These are phyloP conservation scores for Hemaris fuciformis DNA, from an alignment of 2,888 invertebrate species.

Conservation along the genomic window DNA sequence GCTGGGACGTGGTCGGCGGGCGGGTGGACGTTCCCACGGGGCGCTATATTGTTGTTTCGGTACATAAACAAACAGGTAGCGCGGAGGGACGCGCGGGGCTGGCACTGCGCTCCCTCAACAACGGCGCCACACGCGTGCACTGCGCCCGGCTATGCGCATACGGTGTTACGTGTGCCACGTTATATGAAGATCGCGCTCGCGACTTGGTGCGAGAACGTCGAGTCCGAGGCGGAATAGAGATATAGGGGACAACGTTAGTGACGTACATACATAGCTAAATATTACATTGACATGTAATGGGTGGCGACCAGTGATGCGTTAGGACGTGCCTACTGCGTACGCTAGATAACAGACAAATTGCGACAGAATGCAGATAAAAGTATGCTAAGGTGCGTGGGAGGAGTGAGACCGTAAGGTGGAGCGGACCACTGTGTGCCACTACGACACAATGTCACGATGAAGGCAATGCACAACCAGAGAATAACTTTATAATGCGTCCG, in stretches of 20 bases:
- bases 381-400: slow-evolving; percentile 1
- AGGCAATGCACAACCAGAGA: not conserved
- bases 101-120: too few species aligned
- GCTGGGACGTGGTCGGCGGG: too few species aligned
- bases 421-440: not conserved
- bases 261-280: too few species aligned
- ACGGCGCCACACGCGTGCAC: too few species aligned
- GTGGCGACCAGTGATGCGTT: not conserved
- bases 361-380: not conserved
- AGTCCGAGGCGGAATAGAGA: not conserved
- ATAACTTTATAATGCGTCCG: not conserved
- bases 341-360: not conserved
- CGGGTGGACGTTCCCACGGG: too few species aligned
- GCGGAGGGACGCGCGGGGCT: too few species aligned
- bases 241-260: not conserved
- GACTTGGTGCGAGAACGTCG: too few species aligned
- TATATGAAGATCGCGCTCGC: not conserved
- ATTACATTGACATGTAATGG: not conserved
- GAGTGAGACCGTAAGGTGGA: not conserved
- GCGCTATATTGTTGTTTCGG: too few species aligned
- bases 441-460: not conserved
- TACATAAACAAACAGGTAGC: too few species aligned
- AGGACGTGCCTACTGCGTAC: not conserved
- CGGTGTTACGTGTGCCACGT: too few species aligned
- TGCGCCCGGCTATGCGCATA: too few species aligned